These are phyloP conservation scores for Neostethus bicornis DNA, from an alignment of 2,797 vertebrate species.

Conservation along the genomic window DNA sequence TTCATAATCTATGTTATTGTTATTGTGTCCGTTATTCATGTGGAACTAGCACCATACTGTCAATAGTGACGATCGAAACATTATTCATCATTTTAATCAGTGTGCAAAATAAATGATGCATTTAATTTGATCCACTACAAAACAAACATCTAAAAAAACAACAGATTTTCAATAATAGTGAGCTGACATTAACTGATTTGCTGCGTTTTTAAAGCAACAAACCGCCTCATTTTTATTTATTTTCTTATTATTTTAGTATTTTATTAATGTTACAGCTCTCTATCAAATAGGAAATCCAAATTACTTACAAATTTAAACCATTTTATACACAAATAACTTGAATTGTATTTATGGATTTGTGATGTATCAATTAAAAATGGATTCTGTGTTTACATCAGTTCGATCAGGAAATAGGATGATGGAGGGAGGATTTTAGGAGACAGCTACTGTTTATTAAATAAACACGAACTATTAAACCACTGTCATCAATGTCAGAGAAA, in stretches of 20 bases:
- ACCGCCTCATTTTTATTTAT: background rate
- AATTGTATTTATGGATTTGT: background rate
- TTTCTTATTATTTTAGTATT: background rate
- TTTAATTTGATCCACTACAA: background rate
- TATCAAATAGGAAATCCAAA: fast-evolving
- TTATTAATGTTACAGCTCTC: background rate
- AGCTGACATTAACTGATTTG: background rate
- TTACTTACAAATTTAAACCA: fast-evolving
- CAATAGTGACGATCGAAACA: background rate
- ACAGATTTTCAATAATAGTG: background rate
- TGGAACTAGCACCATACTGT: background rate
- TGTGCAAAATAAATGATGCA: background rate
- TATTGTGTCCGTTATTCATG: background rate
- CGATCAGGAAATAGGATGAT: conserved; percentile 8
- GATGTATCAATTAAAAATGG: fast-evolving
- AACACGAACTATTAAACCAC: fast-evolving
- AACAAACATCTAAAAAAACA: background rate
- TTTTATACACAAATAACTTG: background rate
- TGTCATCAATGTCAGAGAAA: background rate
- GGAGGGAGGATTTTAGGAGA: conserved; percentile 24
- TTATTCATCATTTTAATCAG: no score
- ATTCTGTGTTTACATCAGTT: conserved; percentile 26
- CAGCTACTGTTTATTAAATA: fast-evolving
- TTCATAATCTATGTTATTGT: background rate
- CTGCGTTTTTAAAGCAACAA: background rate